These are phyloP conservation scores for Agriopis marginaria DNA, from an alignment of 2,888 invertebrate species.

Conservation along the genomic window DNA sequence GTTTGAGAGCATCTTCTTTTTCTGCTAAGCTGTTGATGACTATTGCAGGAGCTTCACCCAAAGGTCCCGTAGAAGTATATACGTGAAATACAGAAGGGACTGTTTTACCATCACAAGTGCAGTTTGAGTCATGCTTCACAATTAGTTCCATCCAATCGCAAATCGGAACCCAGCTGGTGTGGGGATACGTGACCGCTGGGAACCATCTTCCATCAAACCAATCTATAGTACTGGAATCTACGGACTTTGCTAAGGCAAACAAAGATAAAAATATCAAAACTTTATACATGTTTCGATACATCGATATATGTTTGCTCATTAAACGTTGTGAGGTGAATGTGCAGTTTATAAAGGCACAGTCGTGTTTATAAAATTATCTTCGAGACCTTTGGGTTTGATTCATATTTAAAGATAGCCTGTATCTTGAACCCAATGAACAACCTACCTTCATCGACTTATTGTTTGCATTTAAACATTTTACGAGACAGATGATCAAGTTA, in stretches of 20 bases:
- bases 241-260: neutral
- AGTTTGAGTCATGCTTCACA: neutral
- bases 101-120: slow-evolving; percentile 4
- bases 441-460: neutral
- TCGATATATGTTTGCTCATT: neutral
- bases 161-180: neutral
- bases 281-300: neutral
- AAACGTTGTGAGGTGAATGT: neutral
- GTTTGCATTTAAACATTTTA: neutral
- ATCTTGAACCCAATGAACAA: neutral
- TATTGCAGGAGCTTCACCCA: slow-evolving; percentile 20
- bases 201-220: slow-evolving; percentile 13
- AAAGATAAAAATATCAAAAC: neutral
- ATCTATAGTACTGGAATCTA: neutral
- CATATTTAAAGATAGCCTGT: neutral
- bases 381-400: neutral
- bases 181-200: neutral
- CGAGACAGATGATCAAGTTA: neutral
- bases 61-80: neutral
- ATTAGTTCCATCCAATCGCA: slow-evolving; percentile 4
- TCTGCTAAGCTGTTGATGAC: slow-evolving; percentile 7
- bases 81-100: neutral
- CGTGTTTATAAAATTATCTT: neutral
- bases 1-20: slow-evolving; percentile 2
- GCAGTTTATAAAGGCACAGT: neutral